Evolutionary conservation across 1,140 invertebrate genomes (phyloP).

Genomic region (Brachionus koreanus): DNA sequence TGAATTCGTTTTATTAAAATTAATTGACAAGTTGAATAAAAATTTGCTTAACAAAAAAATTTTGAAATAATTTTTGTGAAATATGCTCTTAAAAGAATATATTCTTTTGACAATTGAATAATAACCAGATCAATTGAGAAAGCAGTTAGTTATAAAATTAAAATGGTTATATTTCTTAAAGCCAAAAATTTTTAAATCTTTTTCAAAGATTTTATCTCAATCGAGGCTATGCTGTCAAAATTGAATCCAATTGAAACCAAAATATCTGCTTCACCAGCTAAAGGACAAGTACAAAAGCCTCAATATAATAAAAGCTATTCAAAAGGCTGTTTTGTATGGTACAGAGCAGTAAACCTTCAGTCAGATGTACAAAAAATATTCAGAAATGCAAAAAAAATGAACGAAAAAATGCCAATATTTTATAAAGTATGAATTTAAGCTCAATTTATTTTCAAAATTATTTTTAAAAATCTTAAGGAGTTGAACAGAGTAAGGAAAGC

Average conservation of each 20-base stretch:
- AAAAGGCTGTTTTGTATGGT: constrained; percentile 30
- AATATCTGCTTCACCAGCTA: background rate
- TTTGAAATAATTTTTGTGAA: too few species aligned
- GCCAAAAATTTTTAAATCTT: too few species aligned
- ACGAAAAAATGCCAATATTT: constrained; percentile 44
- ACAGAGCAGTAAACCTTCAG: constrained; percentile 8
- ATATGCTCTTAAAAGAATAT: too few species aligned
- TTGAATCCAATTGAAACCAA: background rate
- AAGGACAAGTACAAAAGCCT: background rate
- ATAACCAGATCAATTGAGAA: too few species aligned
- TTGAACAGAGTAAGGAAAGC: constrained; percentile 11
- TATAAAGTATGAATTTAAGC: constrained; percentile 9
- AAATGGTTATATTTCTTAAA: too few species aligned
- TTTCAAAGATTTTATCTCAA: background rate
- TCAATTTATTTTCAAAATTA: background rate
- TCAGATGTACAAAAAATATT: constrained; percentile 43
- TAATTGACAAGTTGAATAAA: too few species aligned
- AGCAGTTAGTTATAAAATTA: too few species aligned
- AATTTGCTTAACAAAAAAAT: too few species aligned
- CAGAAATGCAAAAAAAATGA: constrained; percentile 38
- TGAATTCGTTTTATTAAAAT: too few species aligned
- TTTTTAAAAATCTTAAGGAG: background rate
- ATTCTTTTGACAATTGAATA: too few species aligned
- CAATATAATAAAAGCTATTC: constrained; percentile 3
- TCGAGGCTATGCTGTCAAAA: constrained; percentile 1